Evolutionary conservation across 2,888 invertebrate genomes (phyloP), one percentile per base, ranked within the genome.

Genomic region (Eupithecia insigniata): DNA sequence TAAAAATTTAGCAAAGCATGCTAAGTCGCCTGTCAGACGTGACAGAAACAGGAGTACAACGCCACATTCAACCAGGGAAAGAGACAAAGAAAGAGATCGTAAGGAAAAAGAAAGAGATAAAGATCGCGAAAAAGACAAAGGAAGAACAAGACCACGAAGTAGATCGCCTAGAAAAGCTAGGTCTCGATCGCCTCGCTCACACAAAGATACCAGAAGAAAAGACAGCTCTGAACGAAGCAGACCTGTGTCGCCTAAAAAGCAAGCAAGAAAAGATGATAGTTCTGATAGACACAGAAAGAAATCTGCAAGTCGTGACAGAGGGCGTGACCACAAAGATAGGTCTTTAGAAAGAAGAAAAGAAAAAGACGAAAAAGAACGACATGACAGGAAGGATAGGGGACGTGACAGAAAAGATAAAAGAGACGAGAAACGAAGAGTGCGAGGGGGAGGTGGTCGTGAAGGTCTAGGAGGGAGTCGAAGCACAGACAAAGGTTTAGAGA

Each of bases 321-420:
- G 91, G 70, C 93, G 87, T 80, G 95, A 87, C 80, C 91, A 91
- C 76, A 95, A 92, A 84, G 94, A 93, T 81, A 92, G 87, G 82
- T 95, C 88, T 74, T 85, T 91, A 82, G 95, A 95, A 80, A 88
- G 91, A 77, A 89, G 94, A 72, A 95, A 95, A 84, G 92, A 94
- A 73, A 95, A 95, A 83, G 95, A 95, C 74, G 95, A 95, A 65
- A 94, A 95, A 84, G 95, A 95, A 79, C 90, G 95, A 82, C 93
- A 96, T 77, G 96, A 96, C 72, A 93, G 96, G 66, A 96, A 96
- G 78, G 97, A 97, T 78, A 93, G 97, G 76, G 96, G 96, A 69
- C 95, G 97, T 70, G 95, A 94, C 90, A 91, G 96, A 76, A 95
- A 95, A 70, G 96, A 93, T 75, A 88, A 84, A 79, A 94, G 94